Conservation (phyloP, 2,797 vertebrate species). For the Moxostoma hubbsi region DNA sequence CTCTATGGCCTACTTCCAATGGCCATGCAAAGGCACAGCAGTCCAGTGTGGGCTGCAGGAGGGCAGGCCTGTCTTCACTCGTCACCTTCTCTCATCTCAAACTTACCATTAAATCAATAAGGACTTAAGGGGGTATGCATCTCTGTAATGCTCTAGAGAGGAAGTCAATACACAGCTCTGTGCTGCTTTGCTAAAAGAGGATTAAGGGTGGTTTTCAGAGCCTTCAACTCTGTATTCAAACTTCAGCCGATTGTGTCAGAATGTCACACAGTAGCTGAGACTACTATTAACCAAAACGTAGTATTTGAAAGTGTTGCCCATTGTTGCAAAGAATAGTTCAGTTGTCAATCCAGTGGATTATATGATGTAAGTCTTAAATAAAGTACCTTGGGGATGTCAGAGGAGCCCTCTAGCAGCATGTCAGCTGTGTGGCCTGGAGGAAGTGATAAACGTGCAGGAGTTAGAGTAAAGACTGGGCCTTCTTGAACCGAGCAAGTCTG, state of each 20-base stretch:
- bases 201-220: conserved; percentile 50
- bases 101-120: conserved; percentile 52
- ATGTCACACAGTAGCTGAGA: background rate
- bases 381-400: conserved; percentile 77
- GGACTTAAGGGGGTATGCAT: conserved; percentile 44
- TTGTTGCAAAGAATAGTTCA: background rate
- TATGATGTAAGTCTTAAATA: background rate
- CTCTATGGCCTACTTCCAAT: conserved; percentile 6
- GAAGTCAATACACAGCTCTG: conserved; percentile 40
- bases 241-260: conserved; percentile 27
- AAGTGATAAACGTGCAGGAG: conserved; percentile 78
- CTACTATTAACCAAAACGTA: background rate
- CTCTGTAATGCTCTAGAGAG: conserved; percentile 40
- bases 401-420: conserved; percentile 81
- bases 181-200: conserved; percentile 36
- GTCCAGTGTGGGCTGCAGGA: background rate
- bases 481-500: background rate
- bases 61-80: conserved; percentile 39
- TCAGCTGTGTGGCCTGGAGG: conserved; percentile 75
- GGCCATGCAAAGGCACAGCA: conserved; percentile 17
- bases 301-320: background rate
- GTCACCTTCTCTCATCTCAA: conserved; percentile 53
- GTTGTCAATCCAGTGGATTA: background rate
- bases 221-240: conserved; percentile 48
- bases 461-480: conserved; percentile 78